Base-by-base conservation (phyloP, 2,888 invertebrate genomes). In the Neoascia interrupta region DNA sequence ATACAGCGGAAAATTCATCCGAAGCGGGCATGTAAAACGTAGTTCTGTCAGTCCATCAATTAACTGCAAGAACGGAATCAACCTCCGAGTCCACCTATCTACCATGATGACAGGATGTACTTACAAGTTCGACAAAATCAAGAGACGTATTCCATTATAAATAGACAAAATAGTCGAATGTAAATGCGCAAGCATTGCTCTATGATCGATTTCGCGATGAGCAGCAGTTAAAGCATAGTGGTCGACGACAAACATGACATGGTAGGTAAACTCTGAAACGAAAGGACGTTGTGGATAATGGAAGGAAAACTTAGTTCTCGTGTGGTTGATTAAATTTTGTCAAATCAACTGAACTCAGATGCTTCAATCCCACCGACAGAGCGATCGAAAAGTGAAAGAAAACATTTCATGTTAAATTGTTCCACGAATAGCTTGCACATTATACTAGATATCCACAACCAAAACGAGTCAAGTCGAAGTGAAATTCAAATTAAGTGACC, bases 161-260 rank as follows among this genome's bases (percentile, higher is more conserved):
- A 68, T 58, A n/a, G 10, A 31, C 31, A 41, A 43, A n/a, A 47
- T 53, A 56, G 28, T 37, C 56, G 37, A 47, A 72, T 72, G 76
- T 26, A 58, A 76, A 76, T 70, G 58, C 37, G 21, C 45, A 19
- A 61, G 23, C 41, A 63, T 58, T 76, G 53, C 53, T 76, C 60
- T 76, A 41, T 72, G 64, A 70, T 72, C 72, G 70, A 70, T 64
- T 58, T 13, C 31, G 36, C 47, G 45, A 60, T 47, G 53, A 54
- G 28, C 11, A 43, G 51, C 10, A 37, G 51, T 51, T 43, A 34
- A 56, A 72, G 51, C 31, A 31, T 41, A 54, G 61, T 66, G 45
- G 41, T 45, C 36, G 45, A 21, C 34, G n/a, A n/a, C n/a, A n/a
- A n/a, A n/a, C n/a, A n/a, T n/a, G n/a, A n/a, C 49, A 26, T 41